Conservation (phyloP, 2,888 invertebrate genomes). For the Ormyrus pomaceus region DNA sequence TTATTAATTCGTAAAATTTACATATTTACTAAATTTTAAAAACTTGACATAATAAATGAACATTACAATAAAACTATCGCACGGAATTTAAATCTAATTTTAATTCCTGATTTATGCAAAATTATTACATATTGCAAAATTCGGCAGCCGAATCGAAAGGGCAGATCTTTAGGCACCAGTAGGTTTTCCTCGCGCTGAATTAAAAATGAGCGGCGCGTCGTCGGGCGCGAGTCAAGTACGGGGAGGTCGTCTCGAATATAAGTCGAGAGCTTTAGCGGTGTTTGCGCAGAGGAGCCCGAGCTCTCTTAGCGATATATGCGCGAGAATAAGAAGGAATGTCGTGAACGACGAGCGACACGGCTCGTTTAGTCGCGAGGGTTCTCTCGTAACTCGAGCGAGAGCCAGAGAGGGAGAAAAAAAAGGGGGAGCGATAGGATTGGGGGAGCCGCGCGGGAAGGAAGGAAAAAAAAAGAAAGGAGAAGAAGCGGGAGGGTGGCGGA, state of each 20-base stretch:
- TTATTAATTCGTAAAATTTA: too few species aligned
- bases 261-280: slow-evolving; percentile 41
- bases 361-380: slow-evolving; percentile 64
- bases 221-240: background rate
- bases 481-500: background rate
- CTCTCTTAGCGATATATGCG: background rate
- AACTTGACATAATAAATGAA: too few species aligned
- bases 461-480: slow-evolving; percentile 41
- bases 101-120: too few species aligned
- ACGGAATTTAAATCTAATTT: too few species aligned
- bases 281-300: background rate
- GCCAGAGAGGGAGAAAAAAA: slow-evolving; percentile 40
- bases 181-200: slow-evolving; percentile 2
- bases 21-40: too few species aligned
- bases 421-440: background rate
- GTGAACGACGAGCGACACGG: slow-evolving; percentile 64
- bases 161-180: too few species aligned
- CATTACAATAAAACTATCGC: too few species aligned
- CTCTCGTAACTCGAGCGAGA: slow-evolving; percentile 64
- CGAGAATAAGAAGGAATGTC: slow-evolving; percentile 48
- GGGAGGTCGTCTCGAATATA: background rate
- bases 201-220: slow-evolving; percentile 31
- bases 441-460: slow-evolving; percentile 20
- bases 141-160: too few species aligned
- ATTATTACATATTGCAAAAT: too few species aligned